Evolutionary conservation across 2,113 vertebrate genomes (phyloP), one percentile per base, ranked within the genome.

Genomic region (Hippolais icterina): DNA sequence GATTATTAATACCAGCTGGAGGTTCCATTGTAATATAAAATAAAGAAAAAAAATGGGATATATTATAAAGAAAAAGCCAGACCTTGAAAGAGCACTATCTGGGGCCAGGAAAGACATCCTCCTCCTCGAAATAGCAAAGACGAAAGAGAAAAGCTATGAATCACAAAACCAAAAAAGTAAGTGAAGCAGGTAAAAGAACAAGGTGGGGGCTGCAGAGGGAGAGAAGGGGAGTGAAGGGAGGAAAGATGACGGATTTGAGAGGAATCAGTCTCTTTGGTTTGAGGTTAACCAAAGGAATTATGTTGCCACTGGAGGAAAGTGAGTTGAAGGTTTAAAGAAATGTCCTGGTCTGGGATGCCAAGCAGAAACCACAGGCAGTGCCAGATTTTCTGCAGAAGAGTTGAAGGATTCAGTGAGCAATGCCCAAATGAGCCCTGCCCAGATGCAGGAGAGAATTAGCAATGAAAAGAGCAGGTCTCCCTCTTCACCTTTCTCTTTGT

Each of bases 1-100:
- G 66, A 80, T 86, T 93, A 77, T 88, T 64, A 91, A 87, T 53
- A 69, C 42, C 63, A 90, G 84, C 81, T 85, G 76, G 44, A 91
- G 47, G 64, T 41, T 88, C 52, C 6, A 1, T 27, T 80, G 60
- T 71, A 78, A 83, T 90, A 79, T 33, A 89, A 93, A 92, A 87
- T 66, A 90, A 70, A 89, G 59, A 59, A 57, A 69, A 91, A 86
- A 61, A 61, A 61, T 21, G 17, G 25, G 54, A 56, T 70, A 15
- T 33, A 28, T 63, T 50, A 24, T 21, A 70, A 90, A 83, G 76
- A 90, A 86, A 39, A 93, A 83, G 44, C 14, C 42, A 93, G 56
- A 79, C 17, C 35, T 87, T 93, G 63, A 91, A 94, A 90, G 75
- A 94, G 42, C 42, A 35, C 59, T 70, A 63, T 29, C 66, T 74